Conservation (phyloP, 92 coral and sea anemone genomes). For the Epizoanthus rinbou region DNA sequence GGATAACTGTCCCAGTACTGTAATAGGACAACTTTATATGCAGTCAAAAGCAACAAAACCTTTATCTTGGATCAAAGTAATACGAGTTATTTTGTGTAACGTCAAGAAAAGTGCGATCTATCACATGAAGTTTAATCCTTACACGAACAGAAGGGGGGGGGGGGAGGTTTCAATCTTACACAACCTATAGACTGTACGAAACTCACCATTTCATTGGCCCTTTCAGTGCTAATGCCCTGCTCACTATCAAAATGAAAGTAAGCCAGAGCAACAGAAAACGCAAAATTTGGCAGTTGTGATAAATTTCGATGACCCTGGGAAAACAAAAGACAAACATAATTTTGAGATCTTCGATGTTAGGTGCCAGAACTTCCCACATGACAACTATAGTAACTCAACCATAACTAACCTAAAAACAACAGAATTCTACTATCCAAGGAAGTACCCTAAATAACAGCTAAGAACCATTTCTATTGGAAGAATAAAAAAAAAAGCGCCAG, state of each 20-base stretch:
- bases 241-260: constrained; percentile 70
- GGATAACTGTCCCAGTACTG: not conserved
- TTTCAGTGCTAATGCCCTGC: constrained; percentile 42
- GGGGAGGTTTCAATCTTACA: not conserved
- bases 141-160: not conserved
- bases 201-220: constrained; percentile 90
- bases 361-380: too few species aligned
- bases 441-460: not conserved
- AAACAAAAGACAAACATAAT: not conserved
- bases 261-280: constrained; percentile 90
- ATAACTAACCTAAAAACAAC: too few species aligned
- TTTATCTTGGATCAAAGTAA: too few species aligned
- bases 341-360: not conserved
- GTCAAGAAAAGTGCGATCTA: too few species aligned
- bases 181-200: too few species aligned
- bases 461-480: not conserved
- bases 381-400: too few species aligned
- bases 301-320: constrained; percentile 87
- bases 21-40: not conserved
- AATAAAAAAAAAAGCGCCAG: too few species aligned
- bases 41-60: too few species aligned
- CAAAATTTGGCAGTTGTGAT: constrained; percentile 97
- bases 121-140: not conserved
- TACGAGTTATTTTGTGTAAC: too few species aligned
- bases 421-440: too few species aligned